These are phyloP conservation scores for Paratilapia polleni DNA, from an alignment of 2,113 vertebrate species.

Conservation along the genomic window DNA sequence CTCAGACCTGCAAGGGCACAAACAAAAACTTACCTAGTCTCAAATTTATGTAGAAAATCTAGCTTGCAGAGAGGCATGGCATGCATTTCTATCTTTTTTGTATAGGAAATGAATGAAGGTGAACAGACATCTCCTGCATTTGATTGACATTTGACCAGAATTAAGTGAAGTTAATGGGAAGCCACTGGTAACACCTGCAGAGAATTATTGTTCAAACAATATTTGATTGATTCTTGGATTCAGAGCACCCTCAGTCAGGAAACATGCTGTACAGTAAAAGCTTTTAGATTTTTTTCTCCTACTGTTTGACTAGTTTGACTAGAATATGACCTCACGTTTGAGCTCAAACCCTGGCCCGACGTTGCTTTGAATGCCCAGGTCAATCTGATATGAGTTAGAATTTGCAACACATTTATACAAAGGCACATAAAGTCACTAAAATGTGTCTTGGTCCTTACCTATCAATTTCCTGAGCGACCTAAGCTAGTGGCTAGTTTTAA, in stretches of 20 bases:
- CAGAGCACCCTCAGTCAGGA: neutral
- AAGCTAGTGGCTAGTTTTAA: neutral
- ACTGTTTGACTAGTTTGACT: neutral
- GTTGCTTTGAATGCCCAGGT: neutral
- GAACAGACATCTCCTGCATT: conserved; percentile 4
- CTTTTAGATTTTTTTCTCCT: neutral
- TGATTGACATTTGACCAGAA: conserved; percentile 49
- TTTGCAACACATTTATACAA: neutral
- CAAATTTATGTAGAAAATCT: conserved; percentile 40
- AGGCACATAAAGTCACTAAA: neutral
- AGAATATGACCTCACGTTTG: neutral
- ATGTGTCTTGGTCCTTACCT: neutral
- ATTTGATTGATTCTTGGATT: conserved; percentile 29
- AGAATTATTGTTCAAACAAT: conserved; percentile 10
- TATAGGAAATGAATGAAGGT: conserved; percentile 6
- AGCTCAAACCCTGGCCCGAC: neutral
- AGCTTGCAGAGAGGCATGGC: conserved; percentile 35
- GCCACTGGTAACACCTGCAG: neutral
- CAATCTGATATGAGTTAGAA: neutral
- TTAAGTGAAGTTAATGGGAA: conserved; percentile 1
- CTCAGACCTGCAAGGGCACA: conserved; percentile 47
- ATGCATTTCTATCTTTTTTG: conserved; percentile 19
- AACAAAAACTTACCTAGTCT: conserved; percentile 47
- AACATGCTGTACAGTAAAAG: neutral
- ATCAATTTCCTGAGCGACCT: neutral